A percentile compares a stretch with the other conserved stretches of the same genome.
Conservation (phyloP, 2,888 invertebrate genomes). For the Allacma fusca region DNA sequence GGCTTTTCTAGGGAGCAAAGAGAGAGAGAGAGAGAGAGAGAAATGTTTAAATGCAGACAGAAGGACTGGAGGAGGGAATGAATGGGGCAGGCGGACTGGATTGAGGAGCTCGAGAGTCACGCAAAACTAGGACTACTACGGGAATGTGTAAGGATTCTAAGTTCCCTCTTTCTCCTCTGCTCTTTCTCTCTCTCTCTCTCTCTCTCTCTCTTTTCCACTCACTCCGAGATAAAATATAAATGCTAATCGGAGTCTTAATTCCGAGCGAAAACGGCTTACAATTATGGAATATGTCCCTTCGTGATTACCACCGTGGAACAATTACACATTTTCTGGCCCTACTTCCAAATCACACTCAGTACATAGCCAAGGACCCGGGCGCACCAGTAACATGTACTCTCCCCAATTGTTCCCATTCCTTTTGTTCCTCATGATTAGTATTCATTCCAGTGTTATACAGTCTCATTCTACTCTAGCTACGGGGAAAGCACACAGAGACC, state of each 20-base stretch:
- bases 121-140: background rate
- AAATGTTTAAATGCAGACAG: no score
- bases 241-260: slow-evolving; percentile 4
- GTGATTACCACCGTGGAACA: slow-evolving; percentile 7
- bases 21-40: no score
- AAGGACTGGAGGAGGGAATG: no score
- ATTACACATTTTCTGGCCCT: background rate
- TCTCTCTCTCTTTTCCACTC: background rate
- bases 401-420: no score
- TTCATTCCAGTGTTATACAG: no score
- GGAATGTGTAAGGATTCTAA: background rate
- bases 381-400: no score
- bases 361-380: no score
- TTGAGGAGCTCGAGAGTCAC: background rate
- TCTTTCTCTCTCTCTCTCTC: background rate
- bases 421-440: no score
- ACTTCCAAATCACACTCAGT: background rate
- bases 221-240: background rate
- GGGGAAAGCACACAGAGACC: no score
- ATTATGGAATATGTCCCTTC: background rate
- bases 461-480: no score
- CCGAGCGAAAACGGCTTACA: background rate
- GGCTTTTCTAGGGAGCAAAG: no score
- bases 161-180: slow-evolving; percentile 21
- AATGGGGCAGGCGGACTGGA: no score